phyloP scores from a whole-genome alignment of 2,113 vertebrate genomes.

The Holacanthus passer region DNA sequence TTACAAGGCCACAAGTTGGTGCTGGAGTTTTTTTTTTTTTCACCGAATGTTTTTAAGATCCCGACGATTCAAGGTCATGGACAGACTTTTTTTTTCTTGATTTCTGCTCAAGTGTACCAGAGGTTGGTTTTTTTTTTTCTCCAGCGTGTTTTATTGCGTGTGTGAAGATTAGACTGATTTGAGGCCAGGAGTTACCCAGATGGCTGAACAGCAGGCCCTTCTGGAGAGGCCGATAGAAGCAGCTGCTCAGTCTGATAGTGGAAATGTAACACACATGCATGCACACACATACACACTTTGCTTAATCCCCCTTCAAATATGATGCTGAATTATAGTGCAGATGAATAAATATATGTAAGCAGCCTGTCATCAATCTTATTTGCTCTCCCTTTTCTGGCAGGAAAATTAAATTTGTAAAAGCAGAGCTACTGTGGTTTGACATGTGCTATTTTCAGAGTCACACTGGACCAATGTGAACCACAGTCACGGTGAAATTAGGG shows the following conservation, averaged over 20 bases:
- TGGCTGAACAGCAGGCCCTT: slow-evolving; percentile 82
- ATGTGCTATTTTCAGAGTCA: slow-evolving; percentile 32
- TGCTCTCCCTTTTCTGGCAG: slow-evolving; percentile 40
- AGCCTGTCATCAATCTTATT: slow-evolving; percentile 54
- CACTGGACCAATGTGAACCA: slow-evolving; percentile 1
- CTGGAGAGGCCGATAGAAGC: slow-evolving; percentile 77
- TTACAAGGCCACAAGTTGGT: slow-evolving; percentile 25
- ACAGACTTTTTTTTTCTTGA: slow-evolving; percentile 49
- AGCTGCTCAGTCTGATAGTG: slow-evolving; percentile 76
- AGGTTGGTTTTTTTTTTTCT: slow-evolving; percentile 28
- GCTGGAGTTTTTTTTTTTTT: slow-evolving; percentile 13
- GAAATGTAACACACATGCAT: slow-evolving; percentile 57
- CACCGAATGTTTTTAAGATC: slow-evolving; percentile 26
- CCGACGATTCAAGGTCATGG: slow-evolving; percentile 62
- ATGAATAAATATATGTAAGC: slow-evolving; percentile 56
- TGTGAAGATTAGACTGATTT: slow-evolving; percentile 80
- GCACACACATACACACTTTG: slow-evolving; percentile 28
- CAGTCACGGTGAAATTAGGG: slow-evolving; percentile 5
- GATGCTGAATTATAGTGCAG: slow-evolving; percentile 57
- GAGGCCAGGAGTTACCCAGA: slow-evolving; percentile 81
- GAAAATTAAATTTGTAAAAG: slow-evolving; percentile 40
- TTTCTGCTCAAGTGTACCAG: slow-evolving; percentile 44
- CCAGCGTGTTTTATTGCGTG: slow-evolving; percentile 67
- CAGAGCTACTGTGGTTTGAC: slow-evolving; percentile 24
- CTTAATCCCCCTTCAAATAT: slow-evolving; percentile 64